Evolutionary conservation across 2,113 vertebrate species (phyloP).

Genomic region (Antidorcas marsupialis): DNA sequence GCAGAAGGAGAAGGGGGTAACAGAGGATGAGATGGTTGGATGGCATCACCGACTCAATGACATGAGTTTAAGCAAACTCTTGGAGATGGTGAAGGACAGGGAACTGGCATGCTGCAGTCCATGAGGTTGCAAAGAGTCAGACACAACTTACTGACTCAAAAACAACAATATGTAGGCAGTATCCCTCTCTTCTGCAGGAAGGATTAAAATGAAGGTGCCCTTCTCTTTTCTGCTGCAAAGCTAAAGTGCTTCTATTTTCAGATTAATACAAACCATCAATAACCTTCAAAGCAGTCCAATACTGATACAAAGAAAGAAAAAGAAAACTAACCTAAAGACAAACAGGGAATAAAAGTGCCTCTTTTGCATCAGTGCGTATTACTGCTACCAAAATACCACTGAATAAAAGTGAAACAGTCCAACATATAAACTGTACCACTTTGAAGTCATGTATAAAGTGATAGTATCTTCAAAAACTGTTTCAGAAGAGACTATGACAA

Average conservation of each 20-base stretch:
- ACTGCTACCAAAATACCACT: not conserved
- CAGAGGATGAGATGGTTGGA: not conserved
- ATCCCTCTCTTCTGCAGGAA: not conserved
- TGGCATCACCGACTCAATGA: not conserved
- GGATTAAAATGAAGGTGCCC: constrained; percentile 56
- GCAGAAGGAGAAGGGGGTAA: not conserved
- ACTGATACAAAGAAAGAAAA: constrained; percentile 28
- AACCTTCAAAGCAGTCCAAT: constrained; percentile 45
- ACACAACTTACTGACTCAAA: not conserved
- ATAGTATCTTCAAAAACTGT: not conserved
- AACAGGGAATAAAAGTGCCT: not conserved
- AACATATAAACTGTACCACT: not conserved
- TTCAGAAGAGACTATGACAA: not conserved
- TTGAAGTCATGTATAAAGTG: not conserved
- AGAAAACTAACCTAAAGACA: constrained; percentile 20
- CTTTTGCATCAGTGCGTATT: not conserved
- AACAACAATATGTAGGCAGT: not conserved
- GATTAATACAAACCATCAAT: constrained; percentile 46
- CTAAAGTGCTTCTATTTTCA: constrained; percentile 54
- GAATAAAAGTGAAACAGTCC: not conserved
- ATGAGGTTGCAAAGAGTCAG: not conserved
- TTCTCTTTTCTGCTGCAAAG: constrained; percentile 52
- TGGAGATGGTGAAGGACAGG: not conserved
- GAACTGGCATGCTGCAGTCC: not conserved
- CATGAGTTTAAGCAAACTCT: not conserved